These are phyloP conservation scores for Empidonax traillii DNA, from an alignment of 2,113 vertebrate species.

Conservation along the genomic window DNA sequence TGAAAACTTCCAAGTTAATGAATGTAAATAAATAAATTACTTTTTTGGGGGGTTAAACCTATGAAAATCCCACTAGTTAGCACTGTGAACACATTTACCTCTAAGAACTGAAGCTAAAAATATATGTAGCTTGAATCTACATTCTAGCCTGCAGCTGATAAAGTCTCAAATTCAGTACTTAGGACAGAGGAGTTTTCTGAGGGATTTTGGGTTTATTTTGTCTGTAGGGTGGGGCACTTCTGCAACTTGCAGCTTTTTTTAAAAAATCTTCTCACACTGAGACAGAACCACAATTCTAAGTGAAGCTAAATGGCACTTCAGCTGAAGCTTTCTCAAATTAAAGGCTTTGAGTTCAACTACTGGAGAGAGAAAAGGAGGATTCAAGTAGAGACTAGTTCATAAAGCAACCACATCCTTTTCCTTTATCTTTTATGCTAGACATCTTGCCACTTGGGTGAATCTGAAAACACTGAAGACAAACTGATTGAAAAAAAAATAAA, in stretches of 20 bases:
- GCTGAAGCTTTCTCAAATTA: conserved; percentile 17
- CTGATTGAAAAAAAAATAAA: neutral
- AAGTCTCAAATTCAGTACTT: conserved; percentile 58
- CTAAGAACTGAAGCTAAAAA: neutral
- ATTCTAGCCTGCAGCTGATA: neutral
- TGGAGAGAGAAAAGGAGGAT: conserved; percentile 8
- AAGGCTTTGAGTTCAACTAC: neutral
- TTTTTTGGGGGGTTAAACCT: neutral
- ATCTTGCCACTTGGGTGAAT: conserved; percentile 14
- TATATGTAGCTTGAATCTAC: neutral
- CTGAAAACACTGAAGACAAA: conserved; percentile 14
- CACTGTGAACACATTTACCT: neutral
- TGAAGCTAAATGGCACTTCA: neutral
- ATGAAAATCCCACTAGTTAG: neutral
- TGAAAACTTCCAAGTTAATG: neutral
- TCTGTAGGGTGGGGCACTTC: neutral
- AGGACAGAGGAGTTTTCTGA: conserved; percentile 55
- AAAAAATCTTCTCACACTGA: neutral
- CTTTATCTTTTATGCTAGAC: neutral
- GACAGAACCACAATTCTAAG: conserved; percentile 5
- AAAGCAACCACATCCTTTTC: conserved; percentile 30
- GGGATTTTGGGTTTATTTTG: conserved; percentile 9
- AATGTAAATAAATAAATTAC: neutral
- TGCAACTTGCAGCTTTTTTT: neutral
- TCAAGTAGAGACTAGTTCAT: conserved; percentile 10